These are phyloP conservation scores for Pachypanchax playfairii DNA, from an alignment of 2,113 vertebrate genomes.

Conservation along the genomic window DNA sequence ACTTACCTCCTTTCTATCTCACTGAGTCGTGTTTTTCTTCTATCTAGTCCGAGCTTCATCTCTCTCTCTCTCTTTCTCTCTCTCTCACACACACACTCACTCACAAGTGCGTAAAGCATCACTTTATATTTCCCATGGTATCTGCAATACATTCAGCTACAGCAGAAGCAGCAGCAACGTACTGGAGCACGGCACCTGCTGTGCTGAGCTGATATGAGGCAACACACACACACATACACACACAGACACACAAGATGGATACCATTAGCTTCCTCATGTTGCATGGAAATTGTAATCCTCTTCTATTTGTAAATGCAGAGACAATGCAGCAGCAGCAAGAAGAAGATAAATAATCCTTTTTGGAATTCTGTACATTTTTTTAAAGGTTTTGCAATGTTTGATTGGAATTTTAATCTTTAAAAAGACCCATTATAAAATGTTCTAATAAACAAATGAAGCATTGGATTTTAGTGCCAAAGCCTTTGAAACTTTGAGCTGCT, in stretches of 20 bases:
- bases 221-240: slow-evolving; percentile 30
- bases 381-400: background rate
- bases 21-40: slow-evolving; percentile 49
- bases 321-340: background rate
- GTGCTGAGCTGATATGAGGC: slow-evolving; percentile 71
- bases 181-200: slow-evolving; percentile 71
- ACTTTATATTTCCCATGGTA: slow-evolving; percentile 70
- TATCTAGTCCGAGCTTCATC: slow-evolving; percentile 1
- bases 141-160: slow-evolving; percentile 65
- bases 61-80: background rate
- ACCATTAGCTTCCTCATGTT: slow-evolving; percentile 24
- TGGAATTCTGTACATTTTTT: background rate
- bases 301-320: slow-evolving; percentile 35
- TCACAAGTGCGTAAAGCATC: slow-evolving; percentile 43
- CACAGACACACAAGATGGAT: slow-evolving; percentile 22
- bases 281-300: slow-evolving; percentile 23
- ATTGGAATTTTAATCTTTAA: background rate
- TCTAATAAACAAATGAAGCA: background rate
- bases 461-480: too few relatives aligned
- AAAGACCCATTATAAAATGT: background rate
- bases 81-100: slow-evolving; percentile 9
- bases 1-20: slow-evolving; percentile 34
- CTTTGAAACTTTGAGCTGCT: background rate
- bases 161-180: slow-evolving; percentile 61
- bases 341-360: background rate